Evolutionary conservation across 64 coral and sea anemone species (phyloP).

Genomic region (Stylophora pistillata): DNA sequence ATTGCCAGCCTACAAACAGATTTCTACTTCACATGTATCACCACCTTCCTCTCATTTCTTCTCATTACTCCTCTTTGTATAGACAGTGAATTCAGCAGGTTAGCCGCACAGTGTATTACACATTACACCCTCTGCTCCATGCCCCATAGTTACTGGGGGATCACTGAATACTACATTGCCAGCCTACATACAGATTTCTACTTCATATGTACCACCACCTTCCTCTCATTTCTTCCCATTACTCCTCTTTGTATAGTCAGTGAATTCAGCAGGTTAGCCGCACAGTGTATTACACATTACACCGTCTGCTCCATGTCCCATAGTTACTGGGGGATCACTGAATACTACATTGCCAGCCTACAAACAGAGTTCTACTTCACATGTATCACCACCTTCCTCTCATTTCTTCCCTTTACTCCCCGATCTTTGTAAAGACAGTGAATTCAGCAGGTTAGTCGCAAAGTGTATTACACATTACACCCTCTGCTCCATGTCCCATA

Average conservation of each 20-base stretch:
- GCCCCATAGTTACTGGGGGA: background rate
- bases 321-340: background rate
- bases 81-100: background rate
- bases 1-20: background rate
- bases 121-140: constrained; percentile 5
- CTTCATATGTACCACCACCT: no score
- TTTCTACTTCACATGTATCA: background rate
- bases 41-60: background rate
- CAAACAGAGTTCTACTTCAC: background rate
- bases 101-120: background rate
- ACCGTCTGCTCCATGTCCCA: constrained; percentile 32
- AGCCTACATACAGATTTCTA: no score
- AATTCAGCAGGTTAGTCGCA: background rate
- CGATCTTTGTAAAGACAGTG: background rate
- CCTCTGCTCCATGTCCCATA: background rate
- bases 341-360: no score
- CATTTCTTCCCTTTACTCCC: background rate
- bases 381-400: background rate
- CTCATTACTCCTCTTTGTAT: background rate
- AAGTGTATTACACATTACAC: constrained; percentile 14
- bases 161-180: background rate
- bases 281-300: constrained; percentile 38
- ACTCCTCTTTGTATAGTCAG: no score
- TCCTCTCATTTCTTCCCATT: no score
- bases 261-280: no score